These are phyloP conservation scores for Falco biarmicus DNA, from an alignment of 2,797 vertebrate species.

Conservation along the genomic window DNA sequence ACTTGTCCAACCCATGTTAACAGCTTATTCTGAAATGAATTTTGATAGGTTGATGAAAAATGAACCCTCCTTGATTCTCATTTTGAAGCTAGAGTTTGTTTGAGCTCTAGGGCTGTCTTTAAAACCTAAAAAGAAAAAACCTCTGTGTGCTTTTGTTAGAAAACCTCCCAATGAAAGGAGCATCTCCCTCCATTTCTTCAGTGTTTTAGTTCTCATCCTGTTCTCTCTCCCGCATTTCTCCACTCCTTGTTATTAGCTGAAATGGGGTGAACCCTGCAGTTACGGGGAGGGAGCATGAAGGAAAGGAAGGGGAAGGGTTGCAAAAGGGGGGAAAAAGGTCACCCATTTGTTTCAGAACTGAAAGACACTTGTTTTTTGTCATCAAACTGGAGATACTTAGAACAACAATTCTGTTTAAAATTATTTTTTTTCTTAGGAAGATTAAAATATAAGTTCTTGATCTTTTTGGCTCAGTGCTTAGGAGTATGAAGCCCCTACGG, in stretches of 20 bases:
- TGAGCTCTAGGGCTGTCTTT: not conserved
- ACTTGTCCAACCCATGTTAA: not conserved
- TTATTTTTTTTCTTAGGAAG: not conserved
- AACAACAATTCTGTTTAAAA: not conserved
- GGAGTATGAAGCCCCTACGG: not conserved
- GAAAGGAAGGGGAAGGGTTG: not conserved
- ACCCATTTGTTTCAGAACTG: not conserved
- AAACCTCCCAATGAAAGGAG: not conserved
- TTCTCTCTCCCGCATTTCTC: not conserved
- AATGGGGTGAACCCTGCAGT: not conserved
- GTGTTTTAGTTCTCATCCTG: not conserved
- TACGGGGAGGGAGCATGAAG: not conserved
- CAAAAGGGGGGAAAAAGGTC: fast-evolving
- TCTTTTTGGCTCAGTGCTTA: not conserved
- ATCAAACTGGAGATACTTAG: not conserved
- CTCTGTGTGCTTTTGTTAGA: not conserved
- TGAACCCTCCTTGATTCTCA: not conserved
- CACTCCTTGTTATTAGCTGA: not conserved
- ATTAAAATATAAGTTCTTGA: not conserved
- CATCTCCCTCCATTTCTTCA: not conserved
- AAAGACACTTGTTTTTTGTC: not conserved
- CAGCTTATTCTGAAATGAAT: not conserved
- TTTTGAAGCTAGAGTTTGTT: not conserved
- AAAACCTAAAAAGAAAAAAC: not conserved
- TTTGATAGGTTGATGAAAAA: not conserved